Conservation (phyloP, 2,888 invertebrate species). For the Arge pagana region DNA sequence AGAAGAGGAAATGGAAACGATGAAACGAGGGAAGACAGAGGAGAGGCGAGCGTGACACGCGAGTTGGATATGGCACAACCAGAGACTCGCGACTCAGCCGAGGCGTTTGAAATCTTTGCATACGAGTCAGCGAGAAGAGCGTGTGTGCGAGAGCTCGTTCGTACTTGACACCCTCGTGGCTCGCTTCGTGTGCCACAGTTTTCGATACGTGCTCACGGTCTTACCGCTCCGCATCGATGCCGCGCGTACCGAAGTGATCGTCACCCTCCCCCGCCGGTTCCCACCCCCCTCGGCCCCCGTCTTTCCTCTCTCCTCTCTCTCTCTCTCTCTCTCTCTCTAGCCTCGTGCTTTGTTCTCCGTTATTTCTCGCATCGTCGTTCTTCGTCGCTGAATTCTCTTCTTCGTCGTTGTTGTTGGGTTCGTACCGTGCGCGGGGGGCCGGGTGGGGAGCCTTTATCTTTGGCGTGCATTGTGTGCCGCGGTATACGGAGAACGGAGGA, state of each 20-base stretch:
- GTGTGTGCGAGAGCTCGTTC: conserved; percentile 8
- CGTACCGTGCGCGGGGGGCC: conserved; percentile 9
- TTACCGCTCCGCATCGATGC: conserved; percentile 19
- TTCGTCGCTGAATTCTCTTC: not conserved
- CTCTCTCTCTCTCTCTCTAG: not conserved
- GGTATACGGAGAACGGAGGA: too few relatives aligned
- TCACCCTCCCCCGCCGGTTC: conserved; percentile 16
- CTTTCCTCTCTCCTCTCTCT: conserved; percentile 9
- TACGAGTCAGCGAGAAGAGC: not conserved
- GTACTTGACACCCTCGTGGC: conserved; percentile 1
- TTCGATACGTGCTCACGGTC: not conserved
- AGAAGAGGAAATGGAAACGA: too few relatives aligned
- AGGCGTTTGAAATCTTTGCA: too few relatives aligned
- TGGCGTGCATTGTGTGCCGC: too few relatives aligned
- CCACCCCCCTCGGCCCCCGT: conserved; percentile 21
- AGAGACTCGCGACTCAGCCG: too few relatives aligned
- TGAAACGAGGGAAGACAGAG: too few relatives aligned
- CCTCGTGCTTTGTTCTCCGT: conserved; percentile 2
- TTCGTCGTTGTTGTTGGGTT: conserved; percentile 16
- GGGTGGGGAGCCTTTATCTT: too few relatives aligned
- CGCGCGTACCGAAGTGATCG: conserved; percentile 18
- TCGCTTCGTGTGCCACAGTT: conserved; percentile 9
- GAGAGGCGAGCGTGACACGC: too few relatives aligned
- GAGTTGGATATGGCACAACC: too few relatives aligned
- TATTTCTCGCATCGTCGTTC: conserved; percentile 3